Evolutionary conservation across 2,888 invertebrate species (phyloP).

Genomic region (Ornithoptera priamus): DNA sequence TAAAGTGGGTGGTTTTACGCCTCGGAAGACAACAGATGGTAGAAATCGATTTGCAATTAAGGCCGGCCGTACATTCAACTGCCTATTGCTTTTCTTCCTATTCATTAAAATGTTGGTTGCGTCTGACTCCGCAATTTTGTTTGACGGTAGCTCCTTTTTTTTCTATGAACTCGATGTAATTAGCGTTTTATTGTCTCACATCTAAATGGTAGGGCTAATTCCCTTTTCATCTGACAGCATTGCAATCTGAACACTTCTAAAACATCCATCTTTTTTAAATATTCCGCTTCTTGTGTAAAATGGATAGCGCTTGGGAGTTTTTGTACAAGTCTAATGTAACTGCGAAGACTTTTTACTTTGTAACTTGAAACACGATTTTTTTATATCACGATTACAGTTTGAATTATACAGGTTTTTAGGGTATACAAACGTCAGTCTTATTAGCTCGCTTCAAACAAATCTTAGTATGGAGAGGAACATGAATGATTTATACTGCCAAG

Average conservation of each 20-base stretch:
- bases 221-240: slow-evolving; percentile 5
- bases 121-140: slow-evolving; percentile 19
- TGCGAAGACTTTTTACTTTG: too few relatives aligned
- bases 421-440: too few relatives aligned
- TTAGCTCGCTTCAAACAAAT: too few relatives aligned
- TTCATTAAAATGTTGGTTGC: slow-evolving; percentile 32
- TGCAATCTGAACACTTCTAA: neutral
- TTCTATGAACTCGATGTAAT: slow-evolving; percentile 18
- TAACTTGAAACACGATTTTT: too few relatives aligned
- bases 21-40: slow-evolving; percentile 46
- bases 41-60: slow-evolving; percentile 61
- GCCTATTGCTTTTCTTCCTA: slow-evolving; percentile 31
- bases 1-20: slow-evolving; percentile 33
- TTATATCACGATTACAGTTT: too few relatives aligned
- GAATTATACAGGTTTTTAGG: too few relatives aligned
- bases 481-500: too few relatives aligned
- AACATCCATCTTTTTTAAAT: neutral
- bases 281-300: neutral
- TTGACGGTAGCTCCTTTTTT: slow-evolving; percentile 17
- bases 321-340: too few relatives aligned
- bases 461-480: too few relatives aligned
- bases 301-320: neutral
- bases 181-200: slow-evolving; percentile 17
- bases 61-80: slow-evolving; percentile 35
- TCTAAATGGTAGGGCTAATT: slow-evolving; percentile 12